These are phyloP conservation scores for Zalophus californianus DNA, from an alignment of 2,797 vertebrate genomes.

Conservation along the genomic window DNA sequence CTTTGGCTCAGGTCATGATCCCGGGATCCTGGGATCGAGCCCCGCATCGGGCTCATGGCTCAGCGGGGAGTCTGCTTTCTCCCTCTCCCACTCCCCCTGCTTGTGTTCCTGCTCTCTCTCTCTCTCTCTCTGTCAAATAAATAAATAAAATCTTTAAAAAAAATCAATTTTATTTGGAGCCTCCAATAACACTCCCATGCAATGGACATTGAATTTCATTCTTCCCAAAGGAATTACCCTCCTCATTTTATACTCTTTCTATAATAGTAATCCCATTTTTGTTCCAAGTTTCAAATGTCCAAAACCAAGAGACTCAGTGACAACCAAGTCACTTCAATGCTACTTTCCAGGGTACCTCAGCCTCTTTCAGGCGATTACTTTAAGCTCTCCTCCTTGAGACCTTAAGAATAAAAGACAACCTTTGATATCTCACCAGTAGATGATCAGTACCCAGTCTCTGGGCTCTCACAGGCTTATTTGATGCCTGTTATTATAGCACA, in stretches of 20 bases:
- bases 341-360: not conserved
- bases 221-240: not conserved
- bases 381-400: not conserved
- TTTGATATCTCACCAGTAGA: not conserved
- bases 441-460: not conserved
- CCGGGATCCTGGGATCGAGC: no score
- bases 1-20: no score
- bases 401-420: not conserved
- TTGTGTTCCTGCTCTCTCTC: no score
- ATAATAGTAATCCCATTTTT: not conserved
- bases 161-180: not conserved
- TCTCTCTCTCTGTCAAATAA: no score
- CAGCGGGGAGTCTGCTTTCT: no score
- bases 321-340: not conserved
- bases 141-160: no score
- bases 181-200: not conserved
- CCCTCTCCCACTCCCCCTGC: no score
- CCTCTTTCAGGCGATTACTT: not conserved
- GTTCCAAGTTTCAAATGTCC: not conserved
- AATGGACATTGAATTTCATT: not conserved
- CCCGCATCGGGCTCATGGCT: no score
- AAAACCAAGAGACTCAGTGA: slow-evolving; percentile 29
- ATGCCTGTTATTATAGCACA: not conserved
- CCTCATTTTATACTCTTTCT: not conserved
- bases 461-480: not conserved